phyloP scores from a whole-genome alignment of 2,797 vertebrate genomes.

The Chloroceryle inda region DNA sequence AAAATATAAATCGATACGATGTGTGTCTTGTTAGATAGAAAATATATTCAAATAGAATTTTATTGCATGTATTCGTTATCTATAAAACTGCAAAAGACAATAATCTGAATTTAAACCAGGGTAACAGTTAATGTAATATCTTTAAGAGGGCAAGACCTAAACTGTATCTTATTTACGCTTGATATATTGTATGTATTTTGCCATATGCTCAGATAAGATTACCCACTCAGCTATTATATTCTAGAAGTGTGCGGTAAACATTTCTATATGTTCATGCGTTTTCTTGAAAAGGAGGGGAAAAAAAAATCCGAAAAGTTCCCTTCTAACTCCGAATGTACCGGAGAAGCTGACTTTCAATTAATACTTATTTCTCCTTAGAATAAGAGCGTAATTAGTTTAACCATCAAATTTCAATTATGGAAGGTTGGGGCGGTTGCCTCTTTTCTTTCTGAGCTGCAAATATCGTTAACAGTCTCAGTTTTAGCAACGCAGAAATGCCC shows the following conservation, averaged over 20 bases:
- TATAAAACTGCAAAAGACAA: conserved; percentile 41
- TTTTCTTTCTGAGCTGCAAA: conserved; percentile 64
- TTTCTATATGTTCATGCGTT: neutral
- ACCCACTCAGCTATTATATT: conserved; percentile 43
- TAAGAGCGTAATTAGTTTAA: conserved; percentile 76
- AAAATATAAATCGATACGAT: conserved; percentile 64
- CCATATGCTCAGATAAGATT: conserved; percentile 15
- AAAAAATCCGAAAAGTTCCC: conserved; percentile 18
- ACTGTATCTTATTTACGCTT: conserved; percentile 21
- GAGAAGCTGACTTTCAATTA: conserved; percentile 52
- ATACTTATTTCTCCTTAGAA: conserved; percentile 48
- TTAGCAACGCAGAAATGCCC: conserved; percentile 45
- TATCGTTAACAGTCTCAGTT: conserved; percentile 64
- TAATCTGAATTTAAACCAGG: conserved; percentile 56
- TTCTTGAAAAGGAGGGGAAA: neutral
- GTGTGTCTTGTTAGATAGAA: conserved; percentile 56
- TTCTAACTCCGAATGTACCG: conserved; percentile 50
- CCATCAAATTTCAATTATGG: conserved; percentile 80
- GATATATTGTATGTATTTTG: conserved; percentile 41
- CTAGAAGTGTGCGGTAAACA: conserved; percentile 23
- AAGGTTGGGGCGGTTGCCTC: conserved; percentile 65
- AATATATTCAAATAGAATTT: conserved; percentile 62
- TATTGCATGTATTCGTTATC: conserved; percentile 41
- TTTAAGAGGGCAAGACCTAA: conserved; percentile 47
- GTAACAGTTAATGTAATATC: conserved; percentile 42